Conservation (phyloP, 2,797 vertebrate species). For the Tokudaia tokunoshimensis region DNA sequence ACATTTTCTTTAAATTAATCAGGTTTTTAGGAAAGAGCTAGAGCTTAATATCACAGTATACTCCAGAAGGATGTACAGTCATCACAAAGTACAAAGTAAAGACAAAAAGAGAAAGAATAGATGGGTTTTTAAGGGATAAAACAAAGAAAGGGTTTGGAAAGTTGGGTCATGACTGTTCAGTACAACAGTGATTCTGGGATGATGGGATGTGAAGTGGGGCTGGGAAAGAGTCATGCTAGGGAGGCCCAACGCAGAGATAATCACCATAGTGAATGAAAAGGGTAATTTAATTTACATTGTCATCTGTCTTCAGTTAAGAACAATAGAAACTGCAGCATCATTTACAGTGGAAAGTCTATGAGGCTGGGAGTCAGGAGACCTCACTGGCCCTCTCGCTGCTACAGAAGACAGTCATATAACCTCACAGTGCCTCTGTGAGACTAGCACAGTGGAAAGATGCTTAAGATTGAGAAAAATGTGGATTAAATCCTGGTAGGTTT, state of each 20-base stretch:
- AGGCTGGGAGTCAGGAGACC: background rate
- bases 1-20: conserved; percentile 31
- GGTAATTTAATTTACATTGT: conserved; percentile 43
- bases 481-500: conserved; percentile 8
- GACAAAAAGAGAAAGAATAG: background rate
- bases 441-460: background rate
- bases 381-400: background rate
- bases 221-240: background rate
- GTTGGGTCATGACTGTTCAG: background rate
- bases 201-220: background rate
- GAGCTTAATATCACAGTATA: background rate
- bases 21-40: background rate
- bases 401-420: background rate
- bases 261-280: background rate
- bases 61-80: background rate
- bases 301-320: conserved; percentile 42
- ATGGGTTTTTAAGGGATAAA: background rate
- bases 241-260: background rate
- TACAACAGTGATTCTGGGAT: background rate
- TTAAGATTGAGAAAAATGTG: background rate
- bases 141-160: background rate
- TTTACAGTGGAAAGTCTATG: background rate
- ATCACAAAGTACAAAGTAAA: background rate
- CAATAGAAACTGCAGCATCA: background rate
- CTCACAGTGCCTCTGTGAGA: background rate